Percentiles rank a stretch among this genome's conserved stretches.
Evolutionary conservation across 1,140 invertebrate genomes (phyloP).

Genomic region (Drosophila eugracilis): DNA sequence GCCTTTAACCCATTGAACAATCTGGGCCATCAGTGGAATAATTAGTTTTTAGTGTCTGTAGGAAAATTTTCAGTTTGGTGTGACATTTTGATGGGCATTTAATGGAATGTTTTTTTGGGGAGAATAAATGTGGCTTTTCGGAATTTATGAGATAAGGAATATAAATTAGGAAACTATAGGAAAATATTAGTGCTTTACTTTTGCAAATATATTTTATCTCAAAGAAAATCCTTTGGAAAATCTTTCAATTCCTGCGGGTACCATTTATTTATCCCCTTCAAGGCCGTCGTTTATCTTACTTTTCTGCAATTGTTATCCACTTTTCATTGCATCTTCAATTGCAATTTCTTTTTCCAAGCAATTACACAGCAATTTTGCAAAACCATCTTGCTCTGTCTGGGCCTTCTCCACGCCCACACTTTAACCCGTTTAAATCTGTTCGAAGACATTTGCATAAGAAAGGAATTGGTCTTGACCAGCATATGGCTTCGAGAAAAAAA

Average conservation of each 20-base stretch:
- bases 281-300: conserved; percentile 43
- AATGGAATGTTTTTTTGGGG: background rate
- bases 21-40: conserved; percentile 27
- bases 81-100: background rate
- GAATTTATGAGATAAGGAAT: background rate
- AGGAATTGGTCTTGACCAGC: conserved; percentile 46
- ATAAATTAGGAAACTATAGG: no score
- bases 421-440: conserved; percentile 8
- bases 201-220: background rate
- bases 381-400: conserved; percentile 5
- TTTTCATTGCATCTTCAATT: conserved; percentile 50
- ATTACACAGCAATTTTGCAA: conserved; percentile 61
- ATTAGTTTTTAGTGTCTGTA: conserved; percentile 23
- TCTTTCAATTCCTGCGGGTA: background rate
- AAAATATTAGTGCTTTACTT: background rate
- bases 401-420: background rate
- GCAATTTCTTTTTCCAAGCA: conserved; percentile 58
- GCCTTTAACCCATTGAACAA: conserved; percentile 29
- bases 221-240: background rate
- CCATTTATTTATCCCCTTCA: conserved; percentile 24
- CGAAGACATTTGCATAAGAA: conserved; percentile 59
- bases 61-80: background rate
- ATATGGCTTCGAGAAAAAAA: conserved; percentile 54
- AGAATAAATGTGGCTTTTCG: background rate
- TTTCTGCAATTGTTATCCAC: conserved; percentile 44